These are phyloP conservation scores for Aphaenogaster ashmeadi DNA, from an alignment of 1,140 invertebrate genomes.

Conservation along the genomic window DNA sequence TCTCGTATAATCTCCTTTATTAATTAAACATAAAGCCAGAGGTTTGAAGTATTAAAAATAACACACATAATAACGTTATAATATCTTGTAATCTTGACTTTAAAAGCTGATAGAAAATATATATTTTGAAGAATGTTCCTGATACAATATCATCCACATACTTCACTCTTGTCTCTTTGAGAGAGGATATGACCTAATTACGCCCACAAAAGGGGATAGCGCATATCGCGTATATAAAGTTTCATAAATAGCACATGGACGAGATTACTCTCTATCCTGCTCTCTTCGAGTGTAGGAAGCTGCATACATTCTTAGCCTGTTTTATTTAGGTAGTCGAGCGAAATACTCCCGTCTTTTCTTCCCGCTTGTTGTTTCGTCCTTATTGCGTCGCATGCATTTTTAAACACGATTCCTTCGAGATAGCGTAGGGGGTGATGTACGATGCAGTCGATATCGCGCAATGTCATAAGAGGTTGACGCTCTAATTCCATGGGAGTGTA, in stretches of 20 bases:
- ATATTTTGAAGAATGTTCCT: conserved; percentile 52
- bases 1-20: not conserved
- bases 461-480: conserved; percentile 64
- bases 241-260: conserved; percentile 61
- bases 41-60: not conserved
- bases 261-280: conserved; percentile 53
- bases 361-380: conserved; percentile 47
- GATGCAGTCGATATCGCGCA: conserved; percentile 60
- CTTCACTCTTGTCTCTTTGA: conserved; percentile 59
- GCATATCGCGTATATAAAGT: conserved; percentile 59
- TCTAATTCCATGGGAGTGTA: conserved; percentile 61
- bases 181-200: conserved; percentile 61
- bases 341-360: conserved; percentile 51
- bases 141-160: conserved; percentile 48
- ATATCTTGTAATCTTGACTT: conserved; percentile 5
- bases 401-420: conserved; percentile 58
- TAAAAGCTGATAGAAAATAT: conserved; percentile 32
- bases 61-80: not conserved
- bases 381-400: conserved; percentile 56
- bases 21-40: not conserved
- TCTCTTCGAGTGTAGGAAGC: conserved; percentile 50
- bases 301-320: conserved; percentile 54
- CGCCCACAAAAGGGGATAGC: conserved; percentile 53
- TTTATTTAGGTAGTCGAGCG: conserved; percentile 59
- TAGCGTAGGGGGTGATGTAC: conserved; percentile 44